These are phyloP conservation scores for Leptinotarsa defecta DNA, from an alignment of 1,140 invertebrate genomes.

Conservation along the genomic window DNA sequence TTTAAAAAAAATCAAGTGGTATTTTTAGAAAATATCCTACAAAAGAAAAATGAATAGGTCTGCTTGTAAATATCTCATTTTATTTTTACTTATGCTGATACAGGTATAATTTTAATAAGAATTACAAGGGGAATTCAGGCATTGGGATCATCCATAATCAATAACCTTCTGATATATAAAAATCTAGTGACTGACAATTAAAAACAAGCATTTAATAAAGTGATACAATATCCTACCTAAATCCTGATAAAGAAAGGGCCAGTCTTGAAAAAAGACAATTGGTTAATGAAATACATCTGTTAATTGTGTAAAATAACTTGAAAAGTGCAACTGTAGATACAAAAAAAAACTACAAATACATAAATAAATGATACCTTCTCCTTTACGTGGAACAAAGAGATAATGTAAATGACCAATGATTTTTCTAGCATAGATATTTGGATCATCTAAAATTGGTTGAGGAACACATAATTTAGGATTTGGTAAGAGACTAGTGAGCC, in stretches of 20 bases:
- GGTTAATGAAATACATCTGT: slow-evolving; percentile 13
- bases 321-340: not conserved
- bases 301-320: slow-evolving; percentile 1
- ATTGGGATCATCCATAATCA: too few species aligned
- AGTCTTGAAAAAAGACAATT: slow-evolving; percentile 68
- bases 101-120: too few species aligned
- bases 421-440: slow-evolving; percentile 88
- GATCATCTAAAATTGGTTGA: slow-evolving; percentile 82
- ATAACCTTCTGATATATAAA: not conserved
- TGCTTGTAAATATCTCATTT: too few species aligned
- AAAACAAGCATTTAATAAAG: slow-evolving; percentile 11
- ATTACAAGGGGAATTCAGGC: too few species aligned
- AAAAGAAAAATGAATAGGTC: too few species aligned
- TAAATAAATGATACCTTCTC: slow-evolving; percentile 73
- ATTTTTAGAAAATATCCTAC: too few species aligned
- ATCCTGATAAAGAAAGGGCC: slow-evolving; percentile 86
- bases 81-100: too few species aligned
- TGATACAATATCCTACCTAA: slow-evolving; percentile 65
- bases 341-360: not conserved
- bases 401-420: slow-evolving; percentile 95
- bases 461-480: slow-evolving; percentile 83
- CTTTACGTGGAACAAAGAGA: slow-evolving; percentile 91
- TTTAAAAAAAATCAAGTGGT: too few species aligned
- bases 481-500: slow-evolving; percentile 86
- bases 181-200: not conserved